Conservation (phyloP, 2,888 invertebrate genomes). For the Nephrotoma flavescens region DNA sequence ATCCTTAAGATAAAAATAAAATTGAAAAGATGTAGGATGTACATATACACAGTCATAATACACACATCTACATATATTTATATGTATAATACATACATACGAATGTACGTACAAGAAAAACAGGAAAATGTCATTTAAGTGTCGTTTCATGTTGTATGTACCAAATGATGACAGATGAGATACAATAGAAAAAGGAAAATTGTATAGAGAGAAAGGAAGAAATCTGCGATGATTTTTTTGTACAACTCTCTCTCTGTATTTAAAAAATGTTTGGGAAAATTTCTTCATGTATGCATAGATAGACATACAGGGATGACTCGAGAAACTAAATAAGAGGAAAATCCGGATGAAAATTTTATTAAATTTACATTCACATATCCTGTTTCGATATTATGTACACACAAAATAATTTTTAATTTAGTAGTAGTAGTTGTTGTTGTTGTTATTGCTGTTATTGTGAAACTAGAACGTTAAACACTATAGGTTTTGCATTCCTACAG, state of each 20-base stretch:
- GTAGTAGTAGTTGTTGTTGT: not conserved
- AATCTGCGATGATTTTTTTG: not conserved
- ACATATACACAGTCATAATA: not conserved
- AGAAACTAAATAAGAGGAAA: not conserved
- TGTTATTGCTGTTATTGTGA: too few relatives aligned
- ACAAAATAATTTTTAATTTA: not conserved
- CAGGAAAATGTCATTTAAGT: not conserved
- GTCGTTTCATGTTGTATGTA: conserved; percentile 1
- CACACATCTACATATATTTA: not conserved
- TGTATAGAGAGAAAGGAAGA: not conserved
- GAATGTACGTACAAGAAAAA: not conserved
- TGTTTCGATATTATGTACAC: not conserved
- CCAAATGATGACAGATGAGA: conserved; percentile 1
- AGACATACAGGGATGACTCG: not conserved
- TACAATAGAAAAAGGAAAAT: not conserved
- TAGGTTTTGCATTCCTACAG: not conserved
- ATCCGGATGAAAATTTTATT: not conserved
- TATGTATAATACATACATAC: not conserved
- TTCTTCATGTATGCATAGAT: too few relatives aligned
- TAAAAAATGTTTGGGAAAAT: not conserved
- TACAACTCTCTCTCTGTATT: not conserved
- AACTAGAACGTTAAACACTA: not conserved
- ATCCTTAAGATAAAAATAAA: not conserved
- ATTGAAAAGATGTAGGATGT: not conserved
- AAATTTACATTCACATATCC: not conserved